A percentile compares a stretch with the other conserved stretches of the same genome.
Conservation (phyloP, 2,113 vertebrate genomes). For the Poeciliopsis turrubarensis region DNA sequence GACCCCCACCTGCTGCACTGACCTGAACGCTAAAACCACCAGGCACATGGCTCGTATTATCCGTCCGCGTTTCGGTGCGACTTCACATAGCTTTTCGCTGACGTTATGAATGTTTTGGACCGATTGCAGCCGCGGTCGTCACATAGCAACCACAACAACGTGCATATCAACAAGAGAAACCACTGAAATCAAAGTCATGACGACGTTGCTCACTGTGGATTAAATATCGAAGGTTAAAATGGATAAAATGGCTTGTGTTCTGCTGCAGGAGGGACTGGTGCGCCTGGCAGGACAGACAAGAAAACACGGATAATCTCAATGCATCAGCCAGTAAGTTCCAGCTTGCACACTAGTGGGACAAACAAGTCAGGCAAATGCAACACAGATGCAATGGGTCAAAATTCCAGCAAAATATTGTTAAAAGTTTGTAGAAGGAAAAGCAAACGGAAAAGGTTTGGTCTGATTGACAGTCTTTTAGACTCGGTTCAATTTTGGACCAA, state of each 20-base stretch:
- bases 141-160: background rate
- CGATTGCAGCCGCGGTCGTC: slow-evolving; percentile 6
- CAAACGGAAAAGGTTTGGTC: background rate
- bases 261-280: background rate
- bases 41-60: slow-evolving; percentile 24
- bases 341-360: background rate
- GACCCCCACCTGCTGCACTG: slow-evolving; percentile 33
- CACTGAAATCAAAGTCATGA: slow-evolving; percentile 5
- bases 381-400: background rate
- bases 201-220: background rate
- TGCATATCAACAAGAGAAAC: slow-evolving; percentile 3
- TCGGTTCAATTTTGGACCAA: no score
- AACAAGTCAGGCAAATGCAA: background rate
- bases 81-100: slow-evolving; percentile 1
- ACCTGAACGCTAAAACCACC: slow-evolving; percentile 27
- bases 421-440: background rate
- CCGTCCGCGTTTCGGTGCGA: slow-evolving; percentile 20
- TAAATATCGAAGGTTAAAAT: background rate
- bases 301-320: no score
- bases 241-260: background rate
- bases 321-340: background rate
- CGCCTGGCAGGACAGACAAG: background rate
- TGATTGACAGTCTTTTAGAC: background rate
- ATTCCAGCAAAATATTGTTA: background rate
- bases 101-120: slow-evolving; percentile 1